Evolutionary conservation across 2,113 vertebrate species (phyloP), one percentile per base, ranked within the genome.

Genomic region (Xyrauchen texanus): DNA sequence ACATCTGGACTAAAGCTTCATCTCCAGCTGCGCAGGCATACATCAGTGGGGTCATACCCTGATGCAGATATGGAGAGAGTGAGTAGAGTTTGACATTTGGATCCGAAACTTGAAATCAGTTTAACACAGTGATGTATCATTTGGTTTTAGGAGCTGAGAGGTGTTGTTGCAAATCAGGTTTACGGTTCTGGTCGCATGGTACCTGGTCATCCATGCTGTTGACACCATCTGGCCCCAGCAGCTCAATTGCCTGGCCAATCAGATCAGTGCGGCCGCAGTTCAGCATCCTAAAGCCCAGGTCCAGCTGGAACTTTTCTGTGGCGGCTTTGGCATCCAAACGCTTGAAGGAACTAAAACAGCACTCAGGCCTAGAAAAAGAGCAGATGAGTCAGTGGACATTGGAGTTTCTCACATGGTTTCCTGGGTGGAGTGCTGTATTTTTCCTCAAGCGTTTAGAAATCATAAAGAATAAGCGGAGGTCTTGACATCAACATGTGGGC

Each of bases 161-260:
- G 69, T 12, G 44, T 8, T 73, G 55, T 71, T 58, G 57, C n/a
- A 71, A n/a, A 8, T 34, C 21, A 34, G 21, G 21, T 34, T 34
- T 34, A 3, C 21, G 21, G 68, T 15, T 73, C 44, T 74, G 12
- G 34, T 49, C 57, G 61, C 16, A 51, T 46, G 0, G 1, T 88
- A 99, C 98, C 96, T 99, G 97, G 85, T 98, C 97, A 0, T 98
- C 96, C 96, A 97, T 96, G 83, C 96, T 97, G 92, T 99, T 98
- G 7, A 98, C 96, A 7, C 98, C 97, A 0, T 98, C 96, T 0
- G 94, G 91, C 11, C 98, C 97, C 86, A 99, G 91, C 1, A 96
- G 91, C 34, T 93, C 92, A 0, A 98, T 98, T 5, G 97, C 98
- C 86, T 98, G 97, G 84, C 90, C 93, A 84, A 99, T 97, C 78